Evolutionary conservation across 2,888 invertebrate species (phyloP).

Genomic region (Drosophila incognita): DNA sequence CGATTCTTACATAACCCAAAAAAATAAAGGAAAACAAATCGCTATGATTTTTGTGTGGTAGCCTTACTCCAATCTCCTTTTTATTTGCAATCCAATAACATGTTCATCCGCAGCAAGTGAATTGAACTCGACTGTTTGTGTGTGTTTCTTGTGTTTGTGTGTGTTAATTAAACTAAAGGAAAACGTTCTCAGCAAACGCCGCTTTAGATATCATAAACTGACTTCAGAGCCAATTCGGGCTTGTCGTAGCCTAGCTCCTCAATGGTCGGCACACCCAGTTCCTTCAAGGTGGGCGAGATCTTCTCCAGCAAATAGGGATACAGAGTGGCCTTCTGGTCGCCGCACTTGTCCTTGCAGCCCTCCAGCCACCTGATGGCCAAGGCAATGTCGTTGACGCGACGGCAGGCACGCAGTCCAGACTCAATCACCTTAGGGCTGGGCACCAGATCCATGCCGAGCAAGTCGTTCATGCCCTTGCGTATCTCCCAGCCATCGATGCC

Average conservation of each 20-base stretch:
- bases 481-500: conserved; percentile 98
- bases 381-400: conserved; percentile 97
- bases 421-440: conserved; percentile 96
- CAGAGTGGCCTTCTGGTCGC: conserved; percentile 89
- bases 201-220: conserved; percentile 87
- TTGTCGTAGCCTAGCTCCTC: conserved; percentile 98
- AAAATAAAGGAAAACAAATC: conserved; percentile 27
- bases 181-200: conserved; percentile 34
- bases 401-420: conserved; percentile 95
- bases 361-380: conserved; percentile 97
- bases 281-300: conserved; percentile 95
- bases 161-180: conserved; percentile 59
- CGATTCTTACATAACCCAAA: conserved; percentile 55
- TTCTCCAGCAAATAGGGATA: conserved; percentile 96
- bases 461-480: conserved; percentile 95
- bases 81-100: conserved; percentile 76
- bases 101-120: conserved; percentile 63
- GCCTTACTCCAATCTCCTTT: conserved; percentile 75
- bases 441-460: conserved; percentile 95
- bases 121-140: conserved; percentile 48
- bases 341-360: conserved; percentile 95
- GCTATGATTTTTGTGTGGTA: conserved; percentile 46
- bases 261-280: conserved; percentile 96
- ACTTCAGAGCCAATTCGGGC: conserved; percentile 95
- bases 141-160: conserved; percentile 56